Evolutionary conservation across 2,113 vertebrate genomes (phyloP), one percentile per base, ranked within the genome.

Genomic region (Gila orcuttii): DNA sequence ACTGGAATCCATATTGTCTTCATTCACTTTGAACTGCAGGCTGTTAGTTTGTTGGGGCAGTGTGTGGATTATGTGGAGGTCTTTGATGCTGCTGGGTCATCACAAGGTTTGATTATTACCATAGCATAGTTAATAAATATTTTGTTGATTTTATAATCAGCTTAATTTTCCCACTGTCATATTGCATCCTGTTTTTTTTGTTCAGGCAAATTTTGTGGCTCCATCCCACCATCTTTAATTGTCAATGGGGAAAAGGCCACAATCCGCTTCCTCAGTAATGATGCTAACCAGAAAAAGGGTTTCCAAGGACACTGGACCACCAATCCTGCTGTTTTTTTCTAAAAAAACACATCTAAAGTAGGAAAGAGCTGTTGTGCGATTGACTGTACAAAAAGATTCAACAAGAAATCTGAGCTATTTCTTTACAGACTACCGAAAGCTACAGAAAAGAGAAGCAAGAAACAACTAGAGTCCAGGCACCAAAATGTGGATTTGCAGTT

Each of bases 261-360:
- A n/a, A 87, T 96, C 21, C 93, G 93, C 69, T 95, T 95, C 87
- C 69, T 94, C n/a, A 94, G 92, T 80, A 92, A 95, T 2, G 36
- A 71, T 45, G 88, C 42, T 2, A 85, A 88, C 66, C 90, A 93
- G 6, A 89, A 93, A 74, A 91, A 84, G 28, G 95, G 95, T 83
- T 95, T 96, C 82, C 93, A 90, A 82, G 94, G 94, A 83, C 93
- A 94, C 86, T 96, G 95, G 94, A 95, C 93, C 79, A 93, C 91
- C 1, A 88, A 94, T 81, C 2, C 82, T 1, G 78, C 2, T 45
- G 64, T 94, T 42, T 25, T 93, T 91, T 3, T 28, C 28, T 28
- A 28, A 94, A 55, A 55, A 31, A 55, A 39, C 19, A n/a, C 17
- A n/a, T 36, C 92, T 42, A 28, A 19, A 69, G 42, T 62, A 2